phyloP scores from a whole-genome alignment of 2,113 vertebrate genomes.

The Archilochus colubris region DNA sequence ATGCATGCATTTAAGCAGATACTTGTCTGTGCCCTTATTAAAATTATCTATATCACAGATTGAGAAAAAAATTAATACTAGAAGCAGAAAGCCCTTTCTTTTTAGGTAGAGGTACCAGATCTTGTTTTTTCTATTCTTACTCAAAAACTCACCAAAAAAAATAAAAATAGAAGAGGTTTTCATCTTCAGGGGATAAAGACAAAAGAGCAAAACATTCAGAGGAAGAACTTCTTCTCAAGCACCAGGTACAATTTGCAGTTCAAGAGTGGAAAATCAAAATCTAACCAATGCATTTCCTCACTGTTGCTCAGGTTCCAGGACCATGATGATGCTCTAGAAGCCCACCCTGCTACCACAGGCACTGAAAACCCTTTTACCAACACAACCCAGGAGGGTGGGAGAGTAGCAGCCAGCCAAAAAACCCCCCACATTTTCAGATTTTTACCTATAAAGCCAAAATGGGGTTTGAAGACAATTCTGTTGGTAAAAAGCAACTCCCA shows the following conservation, averaged over 20 bases:
- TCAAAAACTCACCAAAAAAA: neutral
- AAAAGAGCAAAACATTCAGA: neutral
- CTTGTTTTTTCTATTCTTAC: neutral
- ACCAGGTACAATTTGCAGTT: neutral
- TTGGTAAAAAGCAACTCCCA: neutral
- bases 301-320: neutral
- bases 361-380: neutral
- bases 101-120: neutral
- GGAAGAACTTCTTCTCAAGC: neutral
- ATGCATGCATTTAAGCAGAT: neutral
- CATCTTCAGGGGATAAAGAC: neutral
- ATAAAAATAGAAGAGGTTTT: neutral
- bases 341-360: neutral
- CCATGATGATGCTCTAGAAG: neutral
- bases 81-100: neutral
- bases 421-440: neutral
- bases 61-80: neutral
- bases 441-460: neutral
- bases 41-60: neutral
- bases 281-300: neutral
- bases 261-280: neutral
- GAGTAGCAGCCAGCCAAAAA: neutral
- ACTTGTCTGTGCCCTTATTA: neutral
- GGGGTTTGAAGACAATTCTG: rapidly evolving
- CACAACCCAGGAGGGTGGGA: neutral